phyloP scores from a whole-genome alignment of 2,797 vertebrate species.

The Melanotaenia trifasciata region DNA sequence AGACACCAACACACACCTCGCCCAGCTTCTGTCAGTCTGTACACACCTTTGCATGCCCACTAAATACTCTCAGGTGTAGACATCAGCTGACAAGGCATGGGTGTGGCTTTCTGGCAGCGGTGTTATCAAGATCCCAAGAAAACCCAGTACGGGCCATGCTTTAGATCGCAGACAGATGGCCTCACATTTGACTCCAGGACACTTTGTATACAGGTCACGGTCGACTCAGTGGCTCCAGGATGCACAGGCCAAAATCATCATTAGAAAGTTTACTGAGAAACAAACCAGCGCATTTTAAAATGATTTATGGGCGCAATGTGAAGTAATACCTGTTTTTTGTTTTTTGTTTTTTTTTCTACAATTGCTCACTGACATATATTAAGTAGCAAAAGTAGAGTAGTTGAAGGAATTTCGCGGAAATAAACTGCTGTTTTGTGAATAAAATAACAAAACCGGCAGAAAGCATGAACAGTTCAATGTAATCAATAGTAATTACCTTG shows the following conservation, averaged over 20 bases:
- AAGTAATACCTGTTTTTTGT: not conserved
- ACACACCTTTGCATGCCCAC: too few species aligned
- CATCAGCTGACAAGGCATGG: too few species aligned
- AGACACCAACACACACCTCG: too few species aligned
- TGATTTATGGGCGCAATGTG: not conserved
- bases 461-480: not conserved
- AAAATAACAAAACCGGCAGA: slow-evolving; percentile 7
- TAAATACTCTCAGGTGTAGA: too few species aligned
- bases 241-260: not conserved
- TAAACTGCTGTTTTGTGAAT: slow-evolving; percentile 21
- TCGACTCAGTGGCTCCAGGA: too few species aligned
- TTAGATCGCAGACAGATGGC: too few species aligned
- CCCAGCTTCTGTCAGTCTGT: too few species aligned
- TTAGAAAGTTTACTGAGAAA: not conserved
- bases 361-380: not conserved
- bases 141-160: too few species aligned
- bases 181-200: too few species aligned
- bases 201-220: too few species aligned
- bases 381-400: slow-evolving; percentile 4
- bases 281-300: not conserved
- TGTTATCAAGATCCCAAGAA: too few species aligned
- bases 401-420: slow-evolving; percentile 6
- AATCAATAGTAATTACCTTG: slow-evolving; percentile 17
- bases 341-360: not conserved
- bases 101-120: too few species aligned